Evolutionary conservation across 2,888 invertebrate genomes (phyloP).

Genomic region (Brassicogethes aeneus): DNA sequence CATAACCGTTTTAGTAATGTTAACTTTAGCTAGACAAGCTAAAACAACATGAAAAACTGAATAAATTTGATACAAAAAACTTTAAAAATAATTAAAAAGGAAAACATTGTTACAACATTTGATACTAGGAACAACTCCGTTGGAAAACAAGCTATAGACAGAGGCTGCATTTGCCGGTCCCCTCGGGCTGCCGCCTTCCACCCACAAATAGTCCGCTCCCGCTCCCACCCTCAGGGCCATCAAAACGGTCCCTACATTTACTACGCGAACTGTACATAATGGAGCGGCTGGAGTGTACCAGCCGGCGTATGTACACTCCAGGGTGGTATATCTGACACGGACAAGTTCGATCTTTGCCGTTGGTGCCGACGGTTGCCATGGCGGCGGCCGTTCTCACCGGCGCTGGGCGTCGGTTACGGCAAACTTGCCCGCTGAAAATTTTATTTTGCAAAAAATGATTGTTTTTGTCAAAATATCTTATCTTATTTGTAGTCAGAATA

Average conservation of each 20-base stretch:
- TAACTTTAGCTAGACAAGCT: no score
- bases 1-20: no score
- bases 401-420: constrained; percentile 9
- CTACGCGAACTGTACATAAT: constrained; percentile 26
- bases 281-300: constrained; percentile 33
- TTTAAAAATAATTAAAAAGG: no score
- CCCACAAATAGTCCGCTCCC: not conserved
- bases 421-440: constrained; percentile 9
- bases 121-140: no score
- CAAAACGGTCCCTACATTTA: not conserved
- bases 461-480: no score
- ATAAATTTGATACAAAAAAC: no score
- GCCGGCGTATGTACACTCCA: constrained; percentile 41
- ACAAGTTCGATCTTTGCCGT: constrained; percentile 40
- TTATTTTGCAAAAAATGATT: no score
- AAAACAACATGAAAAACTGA: no score
- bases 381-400: constrained; percentile 21
- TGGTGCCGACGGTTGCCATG: constrained; percentile 37
- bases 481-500: no score
- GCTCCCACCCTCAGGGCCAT: not conserved
- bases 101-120: no score
- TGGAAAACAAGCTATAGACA: no score
- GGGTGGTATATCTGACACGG: constrained; percentile 43
- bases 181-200: not conserved
- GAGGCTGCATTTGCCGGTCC: no score